phyloP scores from a whole-genome alignment of 1,140 invertebrate species.

The Drosophila willistoni region DNA sequence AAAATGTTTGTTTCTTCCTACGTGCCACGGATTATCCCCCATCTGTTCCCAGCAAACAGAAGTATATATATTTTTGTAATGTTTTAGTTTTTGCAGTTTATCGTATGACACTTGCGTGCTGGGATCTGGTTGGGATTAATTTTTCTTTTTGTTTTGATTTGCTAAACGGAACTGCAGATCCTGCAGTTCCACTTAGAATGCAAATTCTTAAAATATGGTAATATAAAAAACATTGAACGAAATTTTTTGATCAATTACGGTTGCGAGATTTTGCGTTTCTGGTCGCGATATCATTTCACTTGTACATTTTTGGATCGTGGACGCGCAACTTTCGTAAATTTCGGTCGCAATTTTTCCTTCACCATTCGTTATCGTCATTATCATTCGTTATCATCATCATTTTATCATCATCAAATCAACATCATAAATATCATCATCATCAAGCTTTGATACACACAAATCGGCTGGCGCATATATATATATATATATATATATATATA shows the following conservation, averaged over 20 bases:
- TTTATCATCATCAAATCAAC: too few relatives aligned
- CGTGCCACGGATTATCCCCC: slow-evolving; percentile 57
- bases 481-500: slow-evolving; percentile 25
- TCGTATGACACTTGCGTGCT: slow-evolving; percentile 57
- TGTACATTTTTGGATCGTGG: slow-evolving; percentile 47
- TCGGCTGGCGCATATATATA: slow-evolving; percentile 56
- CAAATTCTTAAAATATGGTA: slow-evolving; percentile 31
- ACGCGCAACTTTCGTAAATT: slow-evolving; percentile 61
- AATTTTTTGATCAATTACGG: slow-evolving; percentile 61
- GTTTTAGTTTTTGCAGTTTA: too few relatives aligned
- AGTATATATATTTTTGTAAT: slow-evolving; percentile 1
- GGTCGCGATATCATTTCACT: background rate
- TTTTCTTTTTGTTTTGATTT: slow-evolving; percentile 1
- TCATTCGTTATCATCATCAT: slow-evolving; percentile 19
- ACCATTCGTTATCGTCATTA: slow-evolving; percentile 40
- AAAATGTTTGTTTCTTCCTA: slow-evolving; percentile 77
- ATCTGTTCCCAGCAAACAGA: slow-evolving; percentile 73
- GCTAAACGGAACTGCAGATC: slow-evolving; percentile 67
- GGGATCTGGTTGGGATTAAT: slow-evolving; percentile 51
- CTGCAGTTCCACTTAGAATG: slow-evolving; percentile 69
- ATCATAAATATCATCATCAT: slow-evolving; percentile 20
- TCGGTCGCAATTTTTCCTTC: slow-evolving; percentile 73
- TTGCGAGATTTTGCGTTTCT: slow-evolving; percentile 28
- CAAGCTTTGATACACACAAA: slow-evolving; percentile 81
- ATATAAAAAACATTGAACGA: slow-evolving; percentile 68